Conservation (phyloP, 1,140 invertebrate species). For the Cydia splendana region DNA sequence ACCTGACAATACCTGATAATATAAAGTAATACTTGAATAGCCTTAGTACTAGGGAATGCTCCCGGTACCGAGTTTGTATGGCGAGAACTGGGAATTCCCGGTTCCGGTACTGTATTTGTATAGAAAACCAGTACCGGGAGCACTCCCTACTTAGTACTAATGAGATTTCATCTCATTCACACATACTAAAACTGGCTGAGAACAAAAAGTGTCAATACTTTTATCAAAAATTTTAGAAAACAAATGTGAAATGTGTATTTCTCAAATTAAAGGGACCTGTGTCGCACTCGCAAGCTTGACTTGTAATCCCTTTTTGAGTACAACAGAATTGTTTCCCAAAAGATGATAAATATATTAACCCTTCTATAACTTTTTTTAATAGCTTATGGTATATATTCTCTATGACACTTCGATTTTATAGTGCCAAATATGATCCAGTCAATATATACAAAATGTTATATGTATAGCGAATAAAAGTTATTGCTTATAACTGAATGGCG, state of each 20-base stretch:
- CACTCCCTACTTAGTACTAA: slow-evolving; percentile 1
- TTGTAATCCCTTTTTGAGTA: neutral
- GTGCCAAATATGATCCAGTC: neutral
- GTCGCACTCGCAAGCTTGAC: neutral
- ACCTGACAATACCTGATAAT: slow-evolving; percentile 18
- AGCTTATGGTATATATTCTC: neutral
- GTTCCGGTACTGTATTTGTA: no score
- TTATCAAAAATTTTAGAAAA: no score
- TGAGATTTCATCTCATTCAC: slow-evolving; percentile 32
- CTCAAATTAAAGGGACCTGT: no score
- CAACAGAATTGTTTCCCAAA: neutral
- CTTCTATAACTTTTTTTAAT: neutral
- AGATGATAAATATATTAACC: neutral
- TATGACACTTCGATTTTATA: neutral
- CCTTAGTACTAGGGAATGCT: slow-evolving; percentile 6
- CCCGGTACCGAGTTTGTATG: no score
- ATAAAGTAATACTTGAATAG: slow-evolving; percentile 31
- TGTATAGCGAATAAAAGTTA: neutral
- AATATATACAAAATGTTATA: neutral
- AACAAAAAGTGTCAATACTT: neutral
- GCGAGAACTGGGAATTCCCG: no score
- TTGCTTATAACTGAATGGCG: neutral
- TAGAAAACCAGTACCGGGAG: no score
- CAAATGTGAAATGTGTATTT: no score
- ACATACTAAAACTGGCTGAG: slow-evolving; percentile 1